Evolutionary conservation across 2,113 vertebrate species (phyloP), one percentile per base, ranked within the genome.

Genomic region (Neomonachus schauinslandi): DNA sequence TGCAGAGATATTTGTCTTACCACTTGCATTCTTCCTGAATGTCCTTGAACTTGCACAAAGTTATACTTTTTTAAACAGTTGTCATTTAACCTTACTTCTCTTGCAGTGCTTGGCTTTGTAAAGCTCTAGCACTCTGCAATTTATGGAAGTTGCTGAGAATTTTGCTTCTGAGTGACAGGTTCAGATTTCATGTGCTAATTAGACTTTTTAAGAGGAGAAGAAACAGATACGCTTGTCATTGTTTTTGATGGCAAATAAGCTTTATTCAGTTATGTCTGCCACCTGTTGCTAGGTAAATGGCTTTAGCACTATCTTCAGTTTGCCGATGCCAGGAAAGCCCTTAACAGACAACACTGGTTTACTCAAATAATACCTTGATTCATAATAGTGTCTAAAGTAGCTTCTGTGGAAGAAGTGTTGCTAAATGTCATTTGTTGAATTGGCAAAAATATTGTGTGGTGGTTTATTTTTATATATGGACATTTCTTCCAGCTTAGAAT

Each of bases 201-300:
- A 92, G 81, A 67, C 83, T 21, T 95, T 89, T 92, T n/a, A 74
- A 79, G 65, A 55, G 42, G 67, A 85, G 14, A 83, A 93, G 74
- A 97, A 46, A 53, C 6, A 90, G 16, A 22, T 91, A 46, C 49
- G 18, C 46, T 21, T 96, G 28, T 63, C 2, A 49, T 84, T 94
- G 63, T 89, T 97, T 89, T 92, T 91, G 84, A 55, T 94, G 57
- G 61, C 81, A 97, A 92, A 81, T 84, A 85, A 86, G 36, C 89
- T 95, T 89, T 84, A 36, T 55, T 82, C 42, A 65, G 51, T 69
- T 88, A 53, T 13, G 77, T 57, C 82, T 97, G 80, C 97, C 97
- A 96, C 80, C 96, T 97, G 96, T 97, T 97, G 88, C 61, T 96
- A 97, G 97, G 93, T 97, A 91, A 97, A 83, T 91, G 72, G 19